These are phyloP conservation scores for Catocala nupta DNA, from an alignment of 2,888 invertebrate genomes.

Conservation along the genomic window DNA sequence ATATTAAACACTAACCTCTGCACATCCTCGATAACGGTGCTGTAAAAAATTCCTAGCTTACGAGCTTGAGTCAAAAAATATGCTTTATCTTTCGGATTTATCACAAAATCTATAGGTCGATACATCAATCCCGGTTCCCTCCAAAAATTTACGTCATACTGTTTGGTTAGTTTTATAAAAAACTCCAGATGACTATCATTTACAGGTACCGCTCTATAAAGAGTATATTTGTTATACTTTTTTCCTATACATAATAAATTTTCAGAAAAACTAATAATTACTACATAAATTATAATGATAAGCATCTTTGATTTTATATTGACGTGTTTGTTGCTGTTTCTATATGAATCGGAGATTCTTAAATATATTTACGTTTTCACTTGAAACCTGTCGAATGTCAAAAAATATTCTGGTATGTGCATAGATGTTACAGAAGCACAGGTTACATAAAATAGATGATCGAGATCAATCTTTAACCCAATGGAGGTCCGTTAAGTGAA, in stretches of 20 bases:
- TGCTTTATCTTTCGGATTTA: slow-evolving; percentile 59
- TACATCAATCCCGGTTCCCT: slow-evolving; percentile 59
- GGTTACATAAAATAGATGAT: no score
- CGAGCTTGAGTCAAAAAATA: slow-evolving; percentile 56
- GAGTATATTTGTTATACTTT: slow-evolving; percentile 64
- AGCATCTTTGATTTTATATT: slow-evolving; percentile 27
- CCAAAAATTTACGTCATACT: slow-evolving; percentile 69
- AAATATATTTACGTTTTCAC: no score
- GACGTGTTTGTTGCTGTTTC: slow-evolving; percentile 1
- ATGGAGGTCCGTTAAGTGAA: no score
- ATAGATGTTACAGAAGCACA: no score
- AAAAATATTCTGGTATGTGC: no score
- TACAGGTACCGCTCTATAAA: slow-evolving; percentile 67
- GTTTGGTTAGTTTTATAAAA: slow-evolving; percentile 55
- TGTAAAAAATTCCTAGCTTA: slow-evolving; percentile 55
- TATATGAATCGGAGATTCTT: not conserved
- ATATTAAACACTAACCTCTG: slow-evolving; percentile 63
- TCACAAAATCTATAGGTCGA: slow-evolving; percentile 68
- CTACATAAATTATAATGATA: slow-evolving; percentile 6
- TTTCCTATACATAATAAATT: slow-evolving; percentile 18
- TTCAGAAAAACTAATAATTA: slow-evolving; percentile 14
- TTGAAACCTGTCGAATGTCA: no score
- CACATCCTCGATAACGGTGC: slow-evolving; percentile 66
- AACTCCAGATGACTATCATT: slow-evolving; percentile 61
- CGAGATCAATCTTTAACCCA: no score